Evolutionary conservation across 2,113 vertebrate genomes (phyloP), one percentile per base, ranked within the genome.

Genomic region (Regulus satrapa): DNA sequence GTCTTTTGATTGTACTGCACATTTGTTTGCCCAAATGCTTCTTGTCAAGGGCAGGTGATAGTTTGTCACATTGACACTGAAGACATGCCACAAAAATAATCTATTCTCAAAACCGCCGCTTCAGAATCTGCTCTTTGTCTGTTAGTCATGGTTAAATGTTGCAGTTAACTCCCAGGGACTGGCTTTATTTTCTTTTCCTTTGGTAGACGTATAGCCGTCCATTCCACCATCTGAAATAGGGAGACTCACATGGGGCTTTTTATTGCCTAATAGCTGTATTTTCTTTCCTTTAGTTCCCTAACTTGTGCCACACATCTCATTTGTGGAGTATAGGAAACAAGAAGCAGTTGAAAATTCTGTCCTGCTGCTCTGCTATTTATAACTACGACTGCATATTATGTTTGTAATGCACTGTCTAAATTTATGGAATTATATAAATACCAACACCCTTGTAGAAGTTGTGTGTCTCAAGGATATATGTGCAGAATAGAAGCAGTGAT

Each of bases 391-490:
- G 63, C 88, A 88, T 94, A 75, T 48, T 88, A 36, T 93, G 81
- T 91, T 92, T 94, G 77, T 79, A 94, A 88, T 49, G 75, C 92
- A 78, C 63, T 14, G 3, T 67, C 89, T 96, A 78, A 88, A 93
- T 96, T 94, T 86, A 71, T 74, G 52, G 82, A 83, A 92, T 93
- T 80, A 67, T 56, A 90, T 96, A 96, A 97, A 96, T 96, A 97
- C 72, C 72, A 92, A 74, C 92, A 92, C 62, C 74, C 92, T 77
- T 94, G 78, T 90, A 90, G 73, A 91, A 94, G 67, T 88, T 89
- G 75, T 2, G 7, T 91, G 85, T 83, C 85, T 93, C 56, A 71
- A 92, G 54, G 84, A 93, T 92, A 17, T 80, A 64, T 67, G 72
- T 75, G 90, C 69, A 90, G 92, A 90, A 92, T 74, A 94, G 95